A percentile compares a stretch with the other conserved stretches of the same genome.
Conservation (phyloP, 2,113 vertebrate species). For the Scalopus aquaticus region DNA sequence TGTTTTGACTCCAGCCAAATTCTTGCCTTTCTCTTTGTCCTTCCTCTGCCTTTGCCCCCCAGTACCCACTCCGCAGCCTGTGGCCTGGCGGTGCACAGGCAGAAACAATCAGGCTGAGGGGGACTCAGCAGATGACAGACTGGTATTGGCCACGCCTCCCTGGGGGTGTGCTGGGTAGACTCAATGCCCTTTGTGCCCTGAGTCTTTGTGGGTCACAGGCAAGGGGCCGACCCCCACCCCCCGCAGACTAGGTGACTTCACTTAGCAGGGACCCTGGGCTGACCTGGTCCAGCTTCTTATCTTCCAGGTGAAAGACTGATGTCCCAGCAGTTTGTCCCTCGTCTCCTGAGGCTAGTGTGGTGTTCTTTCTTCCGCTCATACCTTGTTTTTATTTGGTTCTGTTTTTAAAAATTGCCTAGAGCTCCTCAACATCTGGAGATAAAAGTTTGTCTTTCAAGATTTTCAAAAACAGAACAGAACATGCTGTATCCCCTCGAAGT, state of each 20-base stretch:
- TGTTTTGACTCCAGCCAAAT: background rate
- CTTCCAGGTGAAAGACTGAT: background rate
- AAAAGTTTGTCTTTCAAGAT: background rate
- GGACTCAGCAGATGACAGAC: too few species aligned
- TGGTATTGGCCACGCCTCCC: background rate
- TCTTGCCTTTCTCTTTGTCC: background rate
- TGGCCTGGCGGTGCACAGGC: background rate
- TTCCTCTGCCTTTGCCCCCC: background rate
- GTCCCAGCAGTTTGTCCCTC: background rate
- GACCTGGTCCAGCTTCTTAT: background rate
- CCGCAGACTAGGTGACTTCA: background rate
- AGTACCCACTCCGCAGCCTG: background rate
- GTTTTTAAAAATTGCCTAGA: background rate
- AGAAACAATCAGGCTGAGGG: background rate
- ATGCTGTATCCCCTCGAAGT: background rate
- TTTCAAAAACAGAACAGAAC: background rate
- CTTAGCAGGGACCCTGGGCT: background rate
- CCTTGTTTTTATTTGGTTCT: background rate
- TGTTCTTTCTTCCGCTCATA: background rate
- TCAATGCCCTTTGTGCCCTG: background rate
- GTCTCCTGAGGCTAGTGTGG: background rate
- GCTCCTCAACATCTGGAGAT: background rate
- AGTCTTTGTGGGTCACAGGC: background rate
- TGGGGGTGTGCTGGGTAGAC: background rate
- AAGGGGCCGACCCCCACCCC: background rate